A percentile compares a stretch with the other conserved stretches of the same genome.
Evolutionary conservation across 2,888 invertebrate species (phyloP).

Genomic region (Ormyrus thymus): DNA sequence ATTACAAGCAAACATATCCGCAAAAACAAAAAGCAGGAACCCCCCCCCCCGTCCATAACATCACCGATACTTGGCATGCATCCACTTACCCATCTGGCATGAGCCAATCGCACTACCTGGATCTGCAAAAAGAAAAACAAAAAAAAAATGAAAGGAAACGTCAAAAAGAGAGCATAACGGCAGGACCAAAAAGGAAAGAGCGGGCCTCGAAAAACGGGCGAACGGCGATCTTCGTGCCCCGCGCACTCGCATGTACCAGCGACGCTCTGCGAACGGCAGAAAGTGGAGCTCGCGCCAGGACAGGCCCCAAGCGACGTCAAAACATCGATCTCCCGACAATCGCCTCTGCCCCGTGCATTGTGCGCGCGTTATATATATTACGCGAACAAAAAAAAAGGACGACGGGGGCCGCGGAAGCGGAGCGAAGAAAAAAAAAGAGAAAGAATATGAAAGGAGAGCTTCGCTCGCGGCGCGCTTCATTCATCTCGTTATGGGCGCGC

Average conservation of each 20-base stretch:
- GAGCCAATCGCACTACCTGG: neutral
- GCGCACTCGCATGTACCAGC: no score
- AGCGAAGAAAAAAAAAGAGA: constrained; percentile 4
- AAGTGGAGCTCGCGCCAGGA: constrained; percentile 30
- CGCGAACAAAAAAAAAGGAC: neutral
- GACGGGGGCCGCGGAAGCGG: neutral
- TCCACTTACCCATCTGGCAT: constrained; percentile 30
- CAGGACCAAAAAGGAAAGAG: neutral
- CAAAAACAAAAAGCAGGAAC: neutral
- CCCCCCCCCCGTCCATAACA: neutral
- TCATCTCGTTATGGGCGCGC: constrained; percentile 1
- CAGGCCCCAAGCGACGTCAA: constrained; percentile 40
- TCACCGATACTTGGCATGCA: constrained; percentile 35
- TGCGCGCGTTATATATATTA: neutral
- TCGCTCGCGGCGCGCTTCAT: neutral
- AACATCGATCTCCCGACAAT: constrained; percentile 46
- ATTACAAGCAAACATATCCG: neutral
- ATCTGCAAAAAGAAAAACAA: constrained; percentile 7
- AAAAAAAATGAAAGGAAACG: constrained; percentile 5
- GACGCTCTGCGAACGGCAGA: neutral
- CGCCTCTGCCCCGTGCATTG: constrained; percentile 17
- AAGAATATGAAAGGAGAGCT: constrained; percentile 11
- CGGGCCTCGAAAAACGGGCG: neutral
- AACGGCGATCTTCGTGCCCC: no score
- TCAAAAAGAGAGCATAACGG: neutral